These are phyloP conservation scores for Nesometra sesokonis DNA, from an alignment of 35 echinoderm and acorn worm genomes.

Conservation along the genomic window DNA sequence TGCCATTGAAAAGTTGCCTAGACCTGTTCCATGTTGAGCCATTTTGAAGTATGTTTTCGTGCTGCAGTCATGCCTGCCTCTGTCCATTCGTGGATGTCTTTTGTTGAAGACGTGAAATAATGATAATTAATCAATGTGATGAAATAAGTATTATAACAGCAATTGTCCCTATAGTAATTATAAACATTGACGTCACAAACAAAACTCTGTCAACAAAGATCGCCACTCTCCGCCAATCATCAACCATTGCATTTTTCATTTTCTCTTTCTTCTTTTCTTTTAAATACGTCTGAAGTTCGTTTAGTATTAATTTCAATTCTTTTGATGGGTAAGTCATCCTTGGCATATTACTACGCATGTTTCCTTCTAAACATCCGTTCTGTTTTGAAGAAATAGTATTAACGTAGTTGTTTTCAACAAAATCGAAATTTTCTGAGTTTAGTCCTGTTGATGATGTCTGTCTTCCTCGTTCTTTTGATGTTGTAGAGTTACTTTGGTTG, in stretches of 20 bases:
- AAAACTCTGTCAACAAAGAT: not conserved
- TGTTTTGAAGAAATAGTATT: not conserved
- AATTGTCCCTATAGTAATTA: not conserved
- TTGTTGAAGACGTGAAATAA: no score
- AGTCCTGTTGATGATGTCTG: not conserved
- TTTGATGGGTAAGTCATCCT: not conserved
- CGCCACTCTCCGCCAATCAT: not conserved
- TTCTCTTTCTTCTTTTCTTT: not conserved
- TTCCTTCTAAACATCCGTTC: not conserved
- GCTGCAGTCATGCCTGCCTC: no score
- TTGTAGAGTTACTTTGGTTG: not conserved
- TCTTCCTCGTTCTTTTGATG: not conserved
- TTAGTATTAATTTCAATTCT: not conserved
- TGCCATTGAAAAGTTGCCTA: no score
- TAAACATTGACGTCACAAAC: not conserved
- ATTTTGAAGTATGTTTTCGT: no score
- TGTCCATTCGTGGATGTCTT: no score
- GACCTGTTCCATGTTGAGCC: no score
- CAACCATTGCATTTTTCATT: not conserved
- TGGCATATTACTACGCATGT: not conserved
- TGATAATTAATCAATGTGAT: no score
- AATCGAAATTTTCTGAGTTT: not conserved
- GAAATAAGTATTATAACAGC: not conserved
- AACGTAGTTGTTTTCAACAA: not conserved
- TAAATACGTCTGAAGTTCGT: not conserved